Percentiles rank a stretch among this genome's conserved stretches.
Evolutionary conservation across 2,113 vertebrate genomes (phyloP).

Genomic region (Eulemur macaco): DNA sequence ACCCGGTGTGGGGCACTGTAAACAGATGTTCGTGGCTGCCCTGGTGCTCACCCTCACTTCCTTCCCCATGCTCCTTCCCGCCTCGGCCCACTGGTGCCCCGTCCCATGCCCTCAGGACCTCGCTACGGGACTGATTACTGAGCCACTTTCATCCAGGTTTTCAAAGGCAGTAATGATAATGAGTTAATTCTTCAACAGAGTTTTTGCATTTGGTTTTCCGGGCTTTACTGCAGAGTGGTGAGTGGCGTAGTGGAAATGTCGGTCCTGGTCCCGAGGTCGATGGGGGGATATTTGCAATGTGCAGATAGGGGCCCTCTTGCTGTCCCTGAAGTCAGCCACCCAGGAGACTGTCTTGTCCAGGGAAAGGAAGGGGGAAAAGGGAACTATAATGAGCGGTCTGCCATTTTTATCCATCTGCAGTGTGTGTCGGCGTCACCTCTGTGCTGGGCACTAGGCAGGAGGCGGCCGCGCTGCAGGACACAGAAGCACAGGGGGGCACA

Average conservation of each 20-base stretch:
- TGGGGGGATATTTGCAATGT: neutral
- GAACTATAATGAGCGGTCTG: neutral
- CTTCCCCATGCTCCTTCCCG: neutral
- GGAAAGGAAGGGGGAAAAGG: neutral
- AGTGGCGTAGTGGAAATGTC: neutral
- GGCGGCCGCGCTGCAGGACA: neutral
- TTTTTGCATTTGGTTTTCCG: neutral
- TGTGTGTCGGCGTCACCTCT: neutral
- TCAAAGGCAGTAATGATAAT: neutral
- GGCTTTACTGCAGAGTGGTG: neutral
- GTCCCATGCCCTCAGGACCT: neutral
- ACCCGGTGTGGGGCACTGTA: rapidly evolving
- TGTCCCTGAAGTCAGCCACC: neutral
- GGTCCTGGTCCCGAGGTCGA: rapidly evolving
- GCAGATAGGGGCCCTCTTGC: too few relatives aligned
- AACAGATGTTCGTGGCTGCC: neutral
- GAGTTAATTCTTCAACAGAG: neutral
- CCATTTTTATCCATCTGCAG: rapidly evolving
- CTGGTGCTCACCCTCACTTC: too few relatives aligned
- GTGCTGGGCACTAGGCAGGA: neutral
- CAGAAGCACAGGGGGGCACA: neutral
- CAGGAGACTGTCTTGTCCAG: neutral
- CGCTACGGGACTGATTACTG: neutral
- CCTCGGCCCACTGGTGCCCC: neutral
- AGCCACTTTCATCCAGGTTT: neutral